Base-by-base conservation (phyloP, 2,888 invertebrate species). In the Bimastos eiseni region DNA sequence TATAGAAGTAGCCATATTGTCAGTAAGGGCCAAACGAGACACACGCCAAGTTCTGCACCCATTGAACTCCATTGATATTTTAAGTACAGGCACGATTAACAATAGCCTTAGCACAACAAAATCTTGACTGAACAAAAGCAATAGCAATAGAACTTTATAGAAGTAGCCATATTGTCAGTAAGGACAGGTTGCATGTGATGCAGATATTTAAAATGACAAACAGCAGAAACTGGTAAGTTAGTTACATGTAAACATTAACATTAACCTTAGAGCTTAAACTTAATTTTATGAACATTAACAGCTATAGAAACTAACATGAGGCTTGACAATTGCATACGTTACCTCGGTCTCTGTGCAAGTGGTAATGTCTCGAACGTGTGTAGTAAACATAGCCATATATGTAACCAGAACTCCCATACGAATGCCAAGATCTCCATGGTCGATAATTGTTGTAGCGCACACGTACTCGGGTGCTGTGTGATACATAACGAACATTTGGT, bases 341-440 rank as follows among this genome's bases (percentile, higher is more conserved):
- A 91, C 91, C 90, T 91, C 70, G 88, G 55, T 90, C 84, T 24
- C 44, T 49, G 89, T 91, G n/a, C 21, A n/a, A 83, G 17, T 90
- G 86, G 86, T 91, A 91, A 49, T 84, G 34, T 24, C 89, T 44
- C 13, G 89, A 88, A 11, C 41, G 34, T 24, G 91, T 90, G 89
- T 91, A 91, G 83, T 91, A 88, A 0, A 34, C 17, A 84, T 89
- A 91, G 34, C 91, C 91, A 70, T 91, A 91, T 33, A 91, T 90
- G 44, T 91, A 34, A 37, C 91, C 91, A 33, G 83, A 11, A 38
- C 88, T 83, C 34, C 90, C 91, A 88, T 91, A 91, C 8, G 90
- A 83, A 30, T 89, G 44, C 91, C 91, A 91, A 21, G 88, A 86
- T 90, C 86, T 37, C 86, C 86, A 86, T 33, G 86, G 86, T 8